phyloP scores from a whole-genome alignment of 2,888 invertebrate species.

The Diarsia rubi region DNA sequence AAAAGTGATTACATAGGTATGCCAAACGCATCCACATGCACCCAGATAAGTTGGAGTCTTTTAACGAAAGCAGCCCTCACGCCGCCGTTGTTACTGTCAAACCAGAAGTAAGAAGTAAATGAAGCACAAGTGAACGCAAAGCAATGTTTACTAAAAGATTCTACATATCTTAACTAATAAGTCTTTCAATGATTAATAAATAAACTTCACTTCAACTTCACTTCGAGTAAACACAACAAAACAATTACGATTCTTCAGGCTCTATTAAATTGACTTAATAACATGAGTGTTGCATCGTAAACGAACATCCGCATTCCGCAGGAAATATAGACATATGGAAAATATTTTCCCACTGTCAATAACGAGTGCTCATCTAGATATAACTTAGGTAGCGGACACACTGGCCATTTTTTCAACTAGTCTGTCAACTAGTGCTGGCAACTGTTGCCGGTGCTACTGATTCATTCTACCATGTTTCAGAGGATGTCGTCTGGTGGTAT shows the following conservation, averaged over 20 bases:
- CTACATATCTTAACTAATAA: not conserved
- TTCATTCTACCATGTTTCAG: not conserved
- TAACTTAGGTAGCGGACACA: constrained; percentile 7
- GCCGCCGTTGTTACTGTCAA: not conserved
- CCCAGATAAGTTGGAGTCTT: not conserved
- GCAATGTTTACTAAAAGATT: not conserved
- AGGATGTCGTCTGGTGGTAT: no score
- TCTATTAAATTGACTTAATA: constrained; percentile 33
- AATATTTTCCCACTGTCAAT: constrained; percentile 42
- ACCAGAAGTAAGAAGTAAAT: not conserved
- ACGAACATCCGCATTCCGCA: constrained; percentile 31
- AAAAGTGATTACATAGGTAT: not conserved
- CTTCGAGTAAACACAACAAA: constrained; percentile 14
- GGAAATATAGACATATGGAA: constrained; percentile 30
- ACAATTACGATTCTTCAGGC: constrained; percentile 34
- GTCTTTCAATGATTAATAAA: constrained; percentile 1
- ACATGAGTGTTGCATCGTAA: constrained; percentile 32
- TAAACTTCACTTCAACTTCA: constrained; percentile 7
- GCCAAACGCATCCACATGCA: not conserved
- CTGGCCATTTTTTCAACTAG: not conserved
- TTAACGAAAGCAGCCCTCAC: not conserved
- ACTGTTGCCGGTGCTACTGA: not conserved
- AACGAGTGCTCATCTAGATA: constrained; percentile 39
- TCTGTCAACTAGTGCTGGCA: not conserved
- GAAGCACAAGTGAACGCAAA: not conserved